Evolutionary conservation across 2,888 invertebrate species (phyloP), one percentile per base, ranked within the genome.

Genomic region (Boloria selene): DNA sequence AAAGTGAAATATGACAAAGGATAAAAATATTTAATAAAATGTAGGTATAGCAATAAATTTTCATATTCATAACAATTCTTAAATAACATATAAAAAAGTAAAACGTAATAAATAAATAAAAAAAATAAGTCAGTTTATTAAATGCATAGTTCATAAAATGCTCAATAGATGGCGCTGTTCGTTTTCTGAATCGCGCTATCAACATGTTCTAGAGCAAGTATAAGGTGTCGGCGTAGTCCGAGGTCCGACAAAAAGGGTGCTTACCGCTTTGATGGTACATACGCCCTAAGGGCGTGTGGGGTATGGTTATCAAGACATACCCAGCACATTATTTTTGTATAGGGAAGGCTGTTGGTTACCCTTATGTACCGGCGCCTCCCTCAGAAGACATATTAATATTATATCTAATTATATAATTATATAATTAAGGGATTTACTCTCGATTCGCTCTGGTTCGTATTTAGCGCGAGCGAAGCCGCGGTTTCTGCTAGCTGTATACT

Each of bases 281-380:
- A 86, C 80, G 88, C 88, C 85, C 84, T 77, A 70, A 79, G 78
- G 86, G 86, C 55, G 86, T 86, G 94, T 93, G 95, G 95, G 95
- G 96, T 96, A 96, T 96, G 96, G 95, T 88, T 84, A 96, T 96
- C 96, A 95, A 96, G 95, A 96, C 95, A 96, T 96, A 96, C 95
- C 91, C 95, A 95, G 94, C 95, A 96, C 95, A 76, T 93, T 94
- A 96, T 96, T 95, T 96, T 96, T 96, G 87, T 78, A 74, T 77
- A 70, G 72, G 93, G 79, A 95, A 93, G 95, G 95, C 94, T 93
- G 95, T 95, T 95, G 94, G 94, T 92, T 94, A 95, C 93, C 94
- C 61, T 83, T 76, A 93, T 78, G 93, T 95, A 94, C 94, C 93
- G 94, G 93, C 95, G 95, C 95, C 85, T 87, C 84, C 79, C 80